phyloP scores from a whole-genome alignment of 30 jellyfish, hydroid and myxozoan genomes.

The Phacellophora camtschatica region DNA sequence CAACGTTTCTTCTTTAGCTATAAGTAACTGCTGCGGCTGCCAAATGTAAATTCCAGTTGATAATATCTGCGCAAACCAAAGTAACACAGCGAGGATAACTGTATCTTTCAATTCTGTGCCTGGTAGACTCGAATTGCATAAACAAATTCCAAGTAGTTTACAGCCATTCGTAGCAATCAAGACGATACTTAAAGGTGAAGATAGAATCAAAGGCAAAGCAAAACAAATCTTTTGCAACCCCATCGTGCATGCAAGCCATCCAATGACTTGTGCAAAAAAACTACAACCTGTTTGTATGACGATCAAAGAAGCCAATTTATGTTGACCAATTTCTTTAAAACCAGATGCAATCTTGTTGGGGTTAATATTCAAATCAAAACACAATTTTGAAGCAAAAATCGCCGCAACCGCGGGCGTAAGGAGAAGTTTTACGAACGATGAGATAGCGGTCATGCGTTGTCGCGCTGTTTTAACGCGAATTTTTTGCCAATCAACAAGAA shows the following conservation, averaged over 20 bases:
- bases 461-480: constrained; percentile 75
- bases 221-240: constrained; percentile 78
- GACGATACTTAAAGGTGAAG: constrained; percentile 69
- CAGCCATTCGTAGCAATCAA: constrained; percentile 29
- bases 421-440: constrained; percentile 52
- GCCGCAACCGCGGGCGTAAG: constrained; percentile 63
- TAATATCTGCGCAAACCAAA: constrained; percentile 86
- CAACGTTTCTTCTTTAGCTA: constrained; percentile 85
- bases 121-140: background rate
- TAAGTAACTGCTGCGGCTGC: constrained; percentile 81
- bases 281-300: constrained; percentile 52
- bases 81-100: constrained; percentile 30
- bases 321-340: background rate
- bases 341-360: constrained; percentile 14
- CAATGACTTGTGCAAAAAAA: constrained; percentile 57
- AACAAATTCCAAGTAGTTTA: background rate
- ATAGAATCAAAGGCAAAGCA: constrained; percentile 63
- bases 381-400: background rate
- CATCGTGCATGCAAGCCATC: constrained; percentile 73
- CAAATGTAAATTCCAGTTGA: constrained; percentile 63
- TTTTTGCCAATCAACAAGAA: constrained; percentile 16
- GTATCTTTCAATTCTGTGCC: background rate
- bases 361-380: constrained; percentile 19
- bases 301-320: constrained; percentile 2
- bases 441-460: constrained; percentile 42